Evolutionary conservation across 2,113 vertebrate species (phyloP).

Genomic region (Phodopus roborovskii): DNA sequence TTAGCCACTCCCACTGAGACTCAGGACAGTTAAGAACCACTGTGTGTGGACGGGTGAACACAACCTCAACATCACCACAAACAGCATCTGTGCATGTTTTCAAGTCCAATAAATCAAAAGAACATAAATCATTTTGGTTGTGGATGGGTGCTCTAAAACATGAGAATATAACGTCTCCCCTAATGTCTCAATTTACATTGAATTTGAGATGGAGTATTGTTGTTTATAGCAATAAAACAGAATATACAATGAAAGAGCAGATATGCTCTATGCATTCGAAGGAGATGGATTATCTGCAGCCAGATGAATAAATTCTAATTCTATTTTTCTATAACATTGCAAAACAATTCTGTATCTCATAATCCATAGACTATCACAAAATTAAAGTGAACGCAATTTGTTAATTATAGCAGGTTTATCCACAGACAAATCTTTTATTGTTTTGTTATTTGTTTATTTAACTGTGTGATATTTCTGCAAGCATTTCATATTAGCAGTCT

Average conservation of each 20-base stretch:
- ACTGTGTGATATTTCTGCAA: not conserved
- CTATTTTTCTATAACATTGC: not conserved
- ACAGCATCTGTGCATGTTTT: not conserved
- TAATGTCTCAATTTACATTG: not conserved
- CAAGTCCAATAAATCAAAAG: not conserved
- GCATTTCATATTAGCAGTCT: not conserved
- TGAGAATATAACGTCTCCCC: not conserved
- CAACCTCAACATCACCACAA: not conserved
- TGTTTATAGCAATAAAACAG: not conserved
- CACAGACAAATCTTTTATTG: constrained; percentile 5
- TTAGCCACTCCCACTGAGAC: not conserved
- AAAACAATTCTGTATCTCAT: not conserved
- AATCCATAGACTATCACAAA: not conserved
- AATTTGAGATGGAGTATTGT: not conserved
- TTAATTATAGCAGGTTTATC: not conserved
- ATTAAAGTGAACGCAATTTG: not conserved
- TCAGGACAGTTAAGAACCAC: not conserved
- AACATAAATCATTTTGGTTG: not conserved
- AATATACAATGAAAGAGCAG: not conserved
- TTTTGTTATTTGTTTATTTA: not conserved
- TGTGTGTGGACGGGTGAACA: not conserved
- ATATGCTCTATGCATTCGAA: not conserved
- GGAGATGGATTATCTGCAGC: not conserved
- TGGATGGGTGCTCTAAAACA: not conserved
- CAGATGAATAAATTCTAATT: constrained; percentile 7